phyloP scores from a whole-genome alignment of 2,888 invertebrate genomes.

The Brassicogethes aeneus region DNA sequence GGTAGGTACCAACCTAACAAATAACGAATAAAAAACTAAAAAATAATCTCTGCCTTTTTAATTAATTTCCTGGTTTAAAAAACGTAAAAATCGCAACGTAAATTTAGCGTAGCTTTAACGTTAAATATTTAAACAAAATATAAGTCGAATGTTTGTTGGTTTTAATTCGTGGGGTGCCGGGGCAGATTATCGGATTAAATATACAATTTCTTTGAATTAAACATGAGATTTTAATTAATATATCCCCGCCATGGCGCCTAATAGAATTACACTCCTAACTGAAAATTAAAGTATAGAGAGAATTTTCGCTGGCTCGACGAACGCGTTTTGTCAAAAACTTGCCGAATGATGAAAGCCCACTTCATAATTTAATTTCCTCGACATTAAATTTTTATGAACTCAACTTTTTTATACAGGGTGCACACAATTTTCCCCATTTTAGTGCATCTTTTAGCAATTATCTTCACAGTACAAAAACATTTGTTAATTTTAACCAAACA shows the following conservation, averaged over 20 bases:
- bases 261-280: constrained; percentile 33
- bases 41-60: no score
- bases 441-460: no score
- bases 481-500: no score
- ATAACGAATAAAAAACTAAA: no score
- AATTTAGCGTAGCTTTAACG: no score
- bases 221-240: constrained; percentile 43
- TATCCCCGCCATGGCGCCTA: constrained; percentile 35
- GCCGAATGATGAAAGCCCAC: constrained; percentile 13
- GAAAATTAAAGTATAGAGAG: constrained; percentile 33
- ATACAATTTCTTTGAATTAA: constrained; percentile 41
- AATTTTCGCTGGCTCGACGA: constrained; percentile 1
- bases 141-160: constrained; percentile 36
- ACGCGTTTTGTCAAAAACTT: constrained; percentile 7
- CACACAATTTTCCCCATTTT: no score
- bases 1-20: no score
- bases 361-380: constrained; percentile 12
- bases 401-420: no score
- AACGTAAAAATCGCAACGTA: no score
- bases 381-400: constrained; percentile 11
- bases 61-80: no score
- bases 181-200: constrained; percentile 41
- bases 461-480: no score
- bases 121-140: no score
- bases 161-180: constrained; percentile 39